Percentiles rank a stretch among this genome's conserved stretches.
Conservation (phyloP, 2,888 invertebrate genomes). For the Dendrolimus pini region DNA sequence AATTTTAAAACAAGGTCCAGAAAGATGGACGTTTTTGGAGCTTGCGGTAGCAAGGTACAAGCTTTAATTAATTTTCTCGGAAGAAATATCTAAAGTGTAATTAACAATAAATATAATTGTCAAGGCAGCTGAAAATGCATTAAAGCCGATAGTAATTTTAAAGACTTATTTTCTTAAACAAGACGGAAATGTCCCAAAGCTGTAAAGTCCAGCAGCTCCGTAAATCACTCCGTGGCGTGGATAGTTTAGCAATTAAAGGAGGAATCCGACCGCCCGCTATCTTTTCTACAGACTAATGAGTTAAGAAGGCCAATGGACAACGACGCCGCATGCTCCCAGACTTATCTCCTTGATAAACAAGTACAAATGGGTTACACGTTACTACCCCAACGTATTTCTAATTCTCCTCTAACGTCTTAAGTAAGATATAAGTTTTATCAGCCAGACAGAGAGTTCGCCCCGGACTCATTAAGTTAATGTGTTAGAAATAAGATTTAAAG, state of each 20-base stretch:
- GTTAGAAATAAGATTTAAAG: constrained; percentile 20
- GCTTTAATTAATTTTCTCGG: too few species aligned
- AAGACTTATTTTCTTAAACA: constrained; percentile 2
- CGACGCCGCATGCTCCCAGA: constrained; percentile 45
- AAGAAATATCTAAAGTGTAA: too few species aligned
- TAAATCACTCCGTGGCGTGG: constrained; percentile 43
- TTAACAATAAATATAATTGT: too few species aligned
- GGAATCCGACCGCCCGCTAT: constrained; percentile 51
- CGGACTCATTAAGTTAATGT: constrained; percentile 50
- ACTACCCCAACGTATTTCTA: constrained; percentile 49
- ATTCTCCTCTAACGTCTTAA: constrained; percentile 60
- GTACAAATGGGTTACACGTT: constrained; percentile 66
- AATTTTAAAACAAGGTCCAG: too few species aligned
- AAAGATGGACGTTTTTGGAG: too few species aligned
- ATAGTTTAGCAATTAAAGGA: constrained; percentile 63
- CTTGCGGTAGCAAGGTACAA: too few species aligned
- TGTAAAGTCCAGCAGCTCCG: constrained; percentile 9
- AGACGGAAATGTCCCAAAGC: not conserved
- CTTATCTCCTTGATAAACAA: constrained; percentile 69
- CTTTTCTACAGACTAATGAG: constrained; percentile 59
- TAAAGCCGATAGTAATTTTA: not conserved
- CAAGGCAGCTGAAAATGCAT: too few species aligned
- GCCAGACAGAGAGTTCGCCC: constrained; percentile 40
- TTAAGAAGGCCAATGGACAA: constrained; percentile 44
- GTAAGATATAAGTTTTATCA: constrained; percentile 56